Evolutionary conservation across 2,888 invertebrate genomes (phyloP).

Genomic region (Pandemis corylana): DNA sequence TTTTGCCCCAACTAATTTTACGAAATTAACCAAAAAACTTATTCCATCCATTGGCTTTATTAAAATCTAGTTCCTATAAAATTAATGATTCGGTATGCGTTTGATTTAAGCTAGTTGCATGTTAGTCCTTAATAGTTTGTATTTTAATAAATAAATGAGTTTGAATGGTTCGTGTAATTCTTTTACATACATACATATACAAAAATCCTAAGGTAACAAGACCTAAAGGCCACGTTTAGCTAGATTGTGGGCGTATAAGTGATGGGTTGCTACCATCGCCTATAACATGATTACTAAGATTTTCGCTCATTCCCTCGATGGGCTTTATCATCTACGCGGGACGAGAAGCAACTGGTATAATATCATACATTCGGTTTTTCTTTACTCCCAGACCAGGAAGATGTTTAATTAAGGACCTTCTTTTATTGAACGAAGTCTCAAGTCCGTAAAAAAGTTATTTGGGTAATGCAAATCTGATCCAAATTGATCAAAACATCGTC

Average conservation of each 20-base stretch:
- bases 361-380: too few species aligned
- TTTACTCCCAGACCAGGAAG: too few species aligned
- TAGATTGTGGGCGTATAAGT: too few species aligned
- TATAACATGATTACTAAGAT: too few species aligned
- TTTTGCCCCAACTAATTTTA: neutral
- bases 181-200: neutral
- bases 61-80: slow-evolving; percentile 6
- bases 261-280: too few species aligned
- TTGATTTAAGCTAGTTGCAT: neutral
- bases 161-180: neutral
- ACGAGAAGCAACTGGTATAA: too few species aligned
- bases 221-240: too few species aligned
- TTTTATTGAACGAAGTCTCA: too few species aligned
- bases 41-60: neutral
- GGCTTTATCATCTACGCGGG: too few species aligned
- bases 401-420: too few species aligned
- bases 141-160: slow-evolving; percentile 27
- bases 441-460: neutral
- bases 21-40: slow-evolving; percentile 11
- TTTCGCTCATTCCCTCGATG: too few species aligned
- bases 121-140: slow-evolving; percentile 3
- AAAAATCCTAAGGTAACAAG: too few species aligned
- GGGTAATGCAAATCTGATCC: neutral
- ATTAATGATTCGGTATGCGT: neutral
- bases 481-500: slow-evolving; percentile 29